Percentiles rank a stretch among this genome's conserved stretches.
phyloP scores from a whole-genome alignment of 2,888 invertebrate species.

The Ornithoptera priamus region DNA sequence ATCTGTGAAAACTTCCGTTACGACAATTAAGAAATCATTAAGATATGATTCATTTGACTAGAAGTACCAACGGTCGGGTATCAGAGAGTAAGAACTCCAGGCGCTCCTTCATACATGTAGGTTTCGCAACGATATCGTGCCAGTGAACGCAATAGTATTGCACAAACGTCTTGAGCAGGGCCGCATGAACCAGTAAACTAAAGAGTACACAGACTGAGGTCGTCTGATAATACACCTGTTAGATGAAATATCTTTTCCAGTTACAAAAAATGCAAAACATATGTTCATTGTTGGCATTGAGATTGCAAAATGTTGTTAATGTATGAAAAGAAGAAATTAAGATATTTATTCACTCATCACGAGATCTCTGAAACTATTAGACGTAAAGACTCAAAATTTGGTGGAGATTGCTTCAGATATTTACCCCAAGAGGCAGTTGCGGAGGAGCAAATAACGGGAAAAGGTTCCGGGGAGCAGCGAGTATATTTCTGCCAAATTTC shows the following conservation, averaged over 20 bases:
- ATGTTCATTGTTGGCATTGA: neutral
- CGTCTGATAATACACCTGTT: constrained; percentile 3
- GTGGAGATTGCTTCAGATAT: too few species aligned
- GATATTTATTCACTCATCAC: too few species aligned
- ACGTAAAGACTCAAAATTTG: too few species aligned
- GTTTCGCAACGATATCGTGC: constrained; percentile 45
- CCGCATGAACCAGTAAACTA: constrained; percentile 15
- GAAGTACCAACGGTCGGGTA: constrained; percentile 28
- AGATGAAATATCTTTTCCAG: neutral
- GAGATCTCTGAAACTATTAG: too few species aligned
- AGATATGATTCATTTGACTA: constrained; percentile 32
- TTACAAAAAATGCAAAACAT: neutral
- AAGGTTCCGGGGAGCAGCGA: too few species aligned
- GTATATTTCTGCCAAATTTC: too few species aligned
- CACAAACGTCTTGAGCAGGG: constrained; percentile 46
- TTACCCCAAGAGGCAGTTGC: too few species aligned
- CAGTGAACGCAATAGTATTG: constrained; percentile 64
- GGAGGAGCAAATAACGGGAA: too few species aligned
- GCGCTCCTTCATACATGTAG: constrained; percentile 38
- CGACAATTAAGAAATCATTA: neutral
- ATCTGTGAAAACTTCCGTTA: neutral
- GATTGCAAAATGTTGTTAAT: neutral
- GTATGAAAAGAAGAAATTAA: too few species aligned
- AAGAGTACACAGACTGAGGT: constrained; percentile 21
- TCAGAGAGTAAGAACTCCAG: constrained; percentile 11